These are phyloP conservation scores for Leucania comma DNA, from an alignment of 2,888 invertebrate species.

Conservation along the genomic window DNA sequence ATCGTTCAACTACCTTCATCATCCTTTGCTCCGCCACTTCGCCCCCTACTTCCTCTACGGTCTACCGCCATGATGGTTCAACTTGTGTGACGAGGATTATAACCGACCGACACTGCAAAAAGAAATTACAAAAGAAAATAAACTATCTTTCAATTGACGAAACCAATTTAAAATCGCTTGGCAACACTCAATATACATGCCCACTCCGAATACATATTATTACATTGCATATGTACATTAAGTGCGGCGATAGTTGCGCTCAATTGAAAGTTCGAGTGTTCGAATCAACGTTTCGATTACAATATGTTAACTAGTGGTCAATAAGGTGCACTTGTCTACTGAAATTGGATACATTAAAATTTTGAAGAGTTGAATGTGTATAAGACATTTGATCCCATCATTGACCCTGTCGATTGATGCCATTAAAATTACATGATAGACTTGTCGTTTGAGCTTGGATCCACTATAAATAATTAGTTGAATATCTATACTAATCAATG, in stretches of 20 bases:
- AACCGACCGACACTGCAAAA: not conserved
- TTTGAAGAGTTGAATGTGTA: constrained; percentile 7
- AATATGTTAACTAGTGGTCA: constrained; percentile 26
- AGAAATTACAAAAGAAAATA: not conserved
- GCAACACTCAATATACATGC: constrained; percentile 10
- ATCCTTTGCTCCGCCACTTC: too few species aligned
- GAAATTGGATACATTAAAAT: constrained; percentile 21
- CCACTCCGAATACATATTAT: constrained; percentile 39
- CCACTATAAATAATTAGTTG: too few species aligned
- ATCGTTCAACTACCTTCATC: not conserved
- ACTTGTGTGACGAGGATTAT: too few species aligned
- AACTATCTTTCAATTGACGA: constrained; percentile 6
- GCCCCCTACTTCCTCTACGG: too few species aligned
- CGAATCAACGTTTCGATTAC: constrained; percentile 26
- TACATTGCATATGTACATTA: not conserved
- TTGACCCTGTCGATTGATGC: not conserved
- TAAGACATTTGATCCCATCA: not conserved
- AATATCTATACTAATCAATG: too few species aligned
- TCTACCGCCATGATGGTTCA: too few species aligned
- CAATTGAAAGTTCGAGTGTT: constrained; percentile 37
- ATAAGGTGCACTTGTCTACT: constrained; percentile 29
- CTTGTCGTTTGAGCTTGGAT: not conserved
- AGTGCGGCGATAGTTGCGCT: constrained; percentile 24
- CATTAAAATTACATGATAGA: not conserved
- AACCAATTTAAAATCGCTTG: constrained; percentile 10